Evolutionary conservation across 2,113 vertebrate genomes (phyloP).

Genomic region (Prunella himalayana): DNA sequence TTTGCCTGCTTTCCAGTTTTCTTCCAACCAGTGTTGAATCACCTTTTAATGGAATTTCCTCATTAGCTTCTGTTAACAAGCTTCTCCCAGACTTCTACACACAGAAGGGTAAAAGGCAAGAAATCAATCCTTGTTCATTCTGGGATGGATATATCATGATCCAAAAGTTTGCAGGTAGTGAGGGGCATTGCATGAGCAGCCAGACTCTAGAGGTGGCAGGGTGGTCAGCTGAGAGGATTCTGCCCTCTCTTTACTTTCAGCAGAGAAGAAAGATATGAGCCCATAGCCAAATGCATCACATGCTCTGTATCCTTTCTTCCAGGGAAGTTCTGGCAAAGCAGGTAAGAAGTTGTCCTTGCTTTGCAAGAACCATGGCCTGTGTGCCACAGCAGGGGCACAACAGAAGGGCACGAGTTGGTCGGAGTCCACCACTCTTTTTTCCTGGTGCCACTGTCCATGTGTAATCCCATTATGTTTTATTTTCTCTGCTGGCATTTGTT

Average conservation of each 20-base stretch:
- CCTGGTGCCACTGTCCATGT: not conserved
- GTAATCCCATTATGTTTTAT: not conserved
- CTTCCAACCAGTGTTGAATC: not conserved
- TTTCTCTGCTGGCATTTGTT: not conserved
- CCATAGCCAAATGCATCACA: not conserved
- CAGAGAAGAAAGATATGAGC: not conserved
- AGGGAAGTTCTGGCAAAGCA: not conserved
- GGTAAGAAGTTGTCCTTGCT: not conserved
- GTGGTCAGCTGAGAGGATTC: not conserved
- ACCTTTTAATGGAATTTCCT: not conserved
- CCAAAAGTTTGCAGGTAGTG: not conserved
- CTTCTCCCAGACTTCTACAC: not conserved
- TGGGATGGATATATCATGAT: fast-evolving
- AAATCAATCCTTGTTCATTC: not conserved
- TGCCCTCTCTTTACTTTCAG: not conserved
- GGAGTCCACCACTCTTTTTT: not conserved
- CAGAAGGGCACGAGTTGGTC: not conserved
- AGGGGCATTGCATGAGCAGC: not conserved
- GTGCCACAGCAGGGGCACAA: fast-evolving
- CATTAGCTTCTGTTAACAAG: not conserved
- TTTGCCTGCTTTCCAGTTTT: not conserved
- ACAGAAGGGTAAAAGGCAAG: not conserved
- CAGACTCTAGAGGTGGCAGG: not conserved
- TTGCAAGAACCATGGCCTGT: not conserved
- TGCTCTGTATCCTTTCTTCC: not conserved